Conservation (phyloP, 2,888 invertebrate genomes). For the Brachypterus glaber region DNA sequence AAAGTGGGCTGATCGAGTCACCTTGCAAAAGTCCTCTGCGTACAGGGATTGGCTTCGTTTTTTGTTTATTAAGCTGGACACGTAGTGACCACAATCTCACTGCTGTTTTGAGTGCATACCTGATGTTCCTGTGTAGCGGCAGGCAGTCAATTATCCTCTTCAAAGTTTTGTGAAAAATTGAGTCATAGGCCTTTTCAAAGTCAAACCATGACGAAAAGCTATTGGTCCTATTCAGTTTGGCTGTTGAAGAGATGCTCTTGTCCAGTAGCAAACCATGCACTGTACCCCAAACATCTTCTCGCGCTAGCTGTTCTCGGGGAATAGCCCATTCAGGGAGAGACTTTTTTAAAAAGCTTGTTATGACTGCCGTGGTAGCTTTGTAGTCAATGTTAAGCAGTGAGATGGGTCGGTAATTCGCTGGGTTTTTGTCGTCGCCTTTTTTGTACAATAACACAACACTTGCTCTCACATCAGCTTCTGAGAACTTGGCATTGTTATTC, state of each 20-base stretch:
- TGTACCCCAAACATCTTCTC: constrained; percentile 22
- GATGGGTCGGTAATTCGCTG: constrained; percentile 25
- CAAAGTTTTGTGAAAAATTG: constrained; percentile 11
- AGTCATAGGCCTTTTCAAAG: too few relatives aligned
- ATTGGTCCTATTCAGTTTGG: constrained; percentile 11
- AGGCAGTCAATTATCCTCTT: constrained; percentile 13
- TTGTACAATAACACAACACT: constrained; percentile 23
- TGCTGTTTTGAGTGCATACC: constrained; percentile 5
- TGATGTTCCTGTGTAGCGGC: constrained; percentile 14
- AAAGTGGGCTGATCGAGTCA: too few relatives aligned
- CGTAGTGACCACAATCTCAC: constrained; percentile 6
- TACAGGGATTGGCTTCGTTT: constrained; percentile 6
- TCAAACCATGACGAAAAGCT: too few relatives aligned
- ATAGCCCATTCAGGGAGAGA: too few relatives aligned
- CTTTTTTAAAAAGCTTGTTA: constrained; percentile 9
- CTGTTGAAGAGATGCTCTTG: constrained; percentile 22
- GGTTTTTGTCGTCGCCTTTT: constrained; percentile 22
- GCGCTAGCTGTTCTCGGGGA: constrained; percentile 18
- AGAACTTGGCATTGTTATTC: background rate
- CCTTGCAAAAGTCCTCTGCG: constrained; percentile 12
- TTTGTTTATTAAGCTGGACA: background rate
- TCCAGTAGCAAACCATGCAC: constrained; percentile 21
- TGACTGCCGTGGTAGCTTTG: too few relatives aligned
- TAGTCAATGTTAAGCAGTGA: constrained; percentile 23
- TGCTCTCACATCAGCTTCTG: constrained; percentile 18